Base-by-base conservation (phyloP, 30 jellyfish, hydroid and myxozoan species). In the Rhopilema esculentum region DNA sequence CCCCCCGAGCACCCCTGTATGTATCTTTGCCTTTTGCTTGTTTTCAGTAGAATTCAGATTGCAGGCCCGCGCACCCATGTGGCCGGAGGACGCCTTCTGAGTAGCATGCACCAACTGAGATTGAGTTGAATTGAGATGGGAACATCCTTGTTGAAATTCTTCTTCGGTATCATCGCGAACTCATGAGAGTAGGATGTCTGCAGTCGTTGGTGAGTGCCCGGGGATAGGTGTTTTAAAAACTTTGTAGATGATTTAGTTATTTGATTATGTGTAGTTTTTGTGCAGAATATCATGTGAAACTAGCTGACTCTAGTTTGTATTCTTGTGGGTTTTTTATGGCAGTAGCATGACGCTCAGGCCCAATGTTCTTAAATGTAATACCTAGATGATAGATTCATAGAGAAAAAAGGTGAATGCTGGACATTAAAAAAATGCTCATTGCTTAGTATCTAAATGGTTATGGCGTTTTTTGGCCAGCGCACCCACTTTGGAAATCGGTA, bases 81-180 rank as follows among this genome's bases (percentile, higher is more conserved):
- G 48, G 84, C 18, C 84, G 48, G 84, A 66, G 84, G 84, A 73
- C 12, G 70, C 70, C 8, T 27, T 26, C 84, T 40, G 24, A 73
- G 68, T 66, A 73, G 84, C 84, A 73, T 73, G 84, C 84, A 73
- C 84, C 84, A 73, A 73, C 31, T 31, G 74, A 73, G 29, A 62
- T 78, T 78, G 88, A 78, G 28, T 78, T 78, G 88, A 49, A 78
- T 78, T 65, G 64, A 19, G 49, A 21, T 61, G 68, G 75, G 78
- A 57, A 78, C 88, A 78, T 78, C 88, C 88, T 78, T 62, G 88
- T 78, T 22, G 31, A 27, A 21, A 26, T 23, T 24, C 78, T 62
- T 48, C 84, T 75, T 49, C 68, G 86, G 29, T 74, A 20, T 70
- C 77, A 23, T 16, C 16, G 77, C 33, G 50, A 29, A 23, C 30